phyloP scores from a whole-genome alignment of 2,888 invertebrate species.

The Scelioninae gen. 1 region DNA sequence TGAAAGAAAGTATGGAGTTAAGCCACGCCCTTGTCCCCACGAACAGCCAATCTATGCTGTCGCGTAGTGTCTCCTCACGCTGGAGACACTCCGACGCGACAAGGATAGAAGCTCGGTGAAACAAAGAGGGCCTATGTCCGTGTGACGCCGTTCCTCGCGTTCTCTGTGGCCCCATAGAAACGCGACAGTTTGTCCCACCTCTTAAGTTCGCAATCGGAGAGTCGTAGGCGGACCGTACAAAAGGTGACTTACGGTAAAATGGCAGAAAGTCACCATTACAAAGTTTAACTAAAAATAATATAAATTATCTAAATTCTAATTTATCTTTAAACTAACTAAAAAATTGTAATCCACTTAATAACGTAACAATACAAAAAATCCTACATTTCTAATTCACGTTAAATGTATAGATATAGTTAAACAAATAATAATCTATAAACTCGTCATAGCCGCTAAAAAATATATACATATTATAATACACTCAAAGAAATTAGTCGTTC shows the following conservation, averaged over 20 bases:
- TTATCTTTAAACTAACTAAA: background rate
- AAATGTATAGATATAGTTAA: too few species aligned
- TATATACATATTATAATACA: background rate
- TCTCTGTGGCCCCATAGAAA: constrained; percentile 71
- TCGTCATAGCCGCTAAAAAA: background rate
- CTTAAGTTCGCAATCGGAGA: constrained; percentile 63
- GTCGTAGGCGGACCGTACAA: constrained; percentile 74
- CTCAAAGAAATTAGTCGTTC: constrained; percentile 31
- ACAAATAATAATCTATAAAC: background rate
- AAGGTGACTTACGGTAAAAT: constrained; percentile 43
- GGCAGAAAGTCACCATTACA: constrained; percentile 19
- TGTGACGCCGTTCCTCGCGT: constrained; percentile 56
- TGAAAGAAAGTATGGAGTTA: constrained; percentile 82
- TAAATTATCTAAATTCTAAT: background rate
- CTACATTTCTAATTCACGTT: too few species aligned
- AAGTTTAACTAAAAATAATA: background rate
- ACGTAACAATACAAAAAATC: background rate
- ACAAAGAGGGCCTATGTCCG: constrained; percentile 69
- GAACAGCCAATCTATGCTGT: constrained; percentile 81
- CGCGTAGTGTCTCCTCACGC: constrained; percentile 74
- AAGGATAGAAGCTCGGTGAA: constrained; percentile 70
- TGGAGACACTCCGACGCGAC: constrained; percentile 78
- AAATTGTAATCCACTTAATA: background rate
- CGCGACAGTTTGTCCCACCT: constrained; percentile 71
- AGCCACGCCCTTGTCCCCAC: constrained; percentile 83